phyloP scores from a whole-genome alignment of 35 echinoderm and acorn worm genomes.

The Eucidaris tribuloides region DNA sequence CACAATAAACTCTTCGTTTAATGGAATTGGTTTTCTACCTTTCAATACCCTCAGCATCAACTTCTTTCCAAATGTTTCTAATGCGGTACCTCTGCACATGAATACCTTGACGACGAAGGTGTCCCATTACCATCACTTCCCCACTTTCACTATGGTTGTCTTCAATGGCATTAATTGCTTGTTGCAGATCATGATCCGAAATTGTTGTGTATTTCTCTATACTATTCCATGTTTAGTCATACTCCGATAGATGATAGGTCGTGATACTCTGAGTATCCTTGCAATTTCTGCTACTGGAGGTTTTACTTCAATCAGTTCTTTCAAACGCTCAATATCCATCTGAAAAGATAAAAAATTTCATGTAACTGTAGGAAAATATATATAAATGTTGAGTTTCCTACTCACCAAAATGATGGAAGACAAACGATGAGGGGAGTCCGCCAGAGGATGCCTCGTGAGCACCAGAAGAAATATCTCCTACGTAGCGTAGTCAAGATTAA shows the following conservation, averaged over 20 bases:
- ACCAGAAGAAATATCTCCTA: no score
- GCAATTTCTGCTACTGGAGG: neutral
- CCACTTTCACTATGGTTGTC: neutral
- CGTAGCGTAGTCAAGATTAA: no score
- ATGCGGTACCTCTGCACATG: neutral
- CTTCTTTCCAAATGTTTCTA: neutral
- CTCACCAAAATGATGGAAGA: no score
- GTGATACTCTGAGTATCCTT: neutral
- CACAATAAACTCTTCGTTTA: slow-evolving; percentile 2
- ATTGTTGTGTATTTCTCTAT: neutral
- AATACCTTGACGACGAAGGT: neutral
- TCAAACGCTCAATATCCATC: neutral
- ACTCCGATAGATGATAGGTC: neutral
- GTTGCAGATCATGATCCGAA: neutral
- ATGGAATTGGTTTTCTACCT: neutral
- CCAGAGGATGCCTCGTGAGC: no score
- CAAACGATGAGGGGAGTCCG: no score
- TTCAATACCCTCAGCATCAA: slow-evolving; percentile 41
- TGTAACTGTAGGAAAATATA: neutral
- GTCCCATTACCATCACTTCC: slow-evolving; percentile 9
- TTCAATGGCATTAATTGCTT: neutral
- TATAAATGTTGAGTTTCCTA: no score
- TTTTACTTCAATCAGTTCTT: neutral
- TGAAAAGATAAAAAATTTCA: neutral
- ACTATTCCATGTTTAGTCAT: neutral